These are phyloP conservation scores for Tinea pellionella DNA, from an alignment of 2,888 invertebrate genomes.

Conservation along the genomic window DNA sequence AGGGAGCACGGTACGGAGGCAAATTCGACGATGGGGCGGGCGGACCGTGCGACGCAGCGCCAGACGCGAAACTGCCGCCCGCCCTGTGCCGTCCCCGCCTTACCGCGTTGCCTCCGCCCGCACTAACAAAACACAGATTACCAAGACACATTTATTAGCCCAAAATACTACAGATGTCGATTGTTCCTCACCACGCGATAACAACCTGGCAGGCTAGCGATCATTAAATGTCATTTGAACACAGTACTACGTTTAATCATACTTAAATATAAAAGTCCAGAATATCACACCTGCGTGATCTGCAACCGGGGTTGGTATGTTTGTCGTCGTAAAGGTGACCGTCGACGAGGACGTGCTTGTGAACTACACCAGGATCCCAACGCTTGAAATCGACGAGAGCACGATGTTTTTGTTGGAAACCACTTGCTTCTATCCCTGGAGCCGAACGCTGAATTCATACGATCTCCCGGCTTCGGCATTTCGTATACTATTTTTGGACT, in stretches of 20 bases:
- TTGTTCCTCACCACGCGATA: slow-evolving; percentile 17
- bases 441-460: slow-evolving; percentile 57
- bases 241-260: neutral
- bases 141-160: slow-evolving; percentile 61
- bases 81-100: slow-evolving; percentile 30
- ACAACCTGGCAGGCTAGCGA: neutral
- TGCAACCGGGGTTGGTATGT: slow-evolving; percentile 46
- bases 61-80: slow-evolving; percentile 61
- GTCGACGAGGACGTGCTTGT: slow-evolving; percentile 32
- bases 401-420: slow-evolving; percentile 39
- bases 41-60: slow-evolving; percentile 55
- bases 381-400: slow-evolving; percentile 35
- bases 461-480: slow-evolving; percentile 51
- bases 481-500: slow-evolving; percentile 61
- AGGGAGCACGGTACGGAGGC: slow-evolving; percentile 25
- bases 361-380: slow-evolving; percentile 38
- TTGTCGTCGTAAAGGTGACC: slow-evolving; percentile 37
- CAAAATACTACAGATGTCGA: slow-evolving; percentile 53
- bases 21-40: slow-evolving; percentile 31
- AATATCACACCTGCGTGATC: slow-evolving; percentile 60
- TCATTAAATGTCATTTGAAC: neutral
- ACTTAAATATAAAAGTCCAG: neutral
- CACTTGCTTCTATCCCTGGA: slow-evolving; percentile 44
- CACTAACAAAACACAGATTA: slow-evolving; percentile 62
- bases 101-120: slow-evolving; percentile 31